Base-by-base conservation (phyloP, 2,113 vertebrate species). In the Oncorhynchus tshawytscha region DNA sequence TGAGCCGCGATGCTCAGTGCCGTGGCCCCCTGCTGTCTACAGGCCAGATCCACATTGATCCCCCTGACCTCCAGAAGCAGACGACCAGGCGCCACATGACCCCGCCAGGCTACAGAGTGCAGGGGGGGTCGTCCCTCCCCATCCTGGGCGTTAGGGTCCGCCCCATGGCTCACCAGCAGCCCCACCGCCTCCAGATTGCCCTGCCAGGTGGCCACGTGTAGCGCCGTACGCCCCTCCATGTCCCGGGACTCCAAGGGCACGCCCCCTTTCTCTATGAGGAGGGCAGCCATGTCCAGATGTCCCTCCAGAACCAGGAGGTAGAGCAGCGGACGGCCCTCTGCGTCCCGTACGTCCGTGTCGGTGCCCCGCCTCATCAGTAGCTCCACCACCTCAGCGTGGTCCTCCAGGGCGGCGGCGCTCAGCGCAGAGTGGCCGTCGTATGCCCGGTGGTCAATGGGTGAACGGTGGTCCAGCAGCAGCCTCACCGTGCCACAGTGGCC, bases 131-230 rank as follows among this genome's bases (percentile, higher is more conserved):
- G 90, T 1, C 90, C 87, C 13, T 95, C 92, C 22, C 49, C 8
- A 70, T 96, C 94, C 62, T 85, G 82, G 1, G 93, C 88, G 34
- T 95, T 94, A 25, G 92, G 84, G 25, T 94, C 90, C 0, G 93
- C 93, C 0, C 93, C 93, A 0, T 91, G 86, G 49, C 77, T 85
- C 22, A 95, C 82, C 67, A 95, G 90, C 49, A 95, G 78, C 13
- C 77, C 83, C 3, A 91, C 86, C 20, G 89, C 90, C 8, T 91
- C 92, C 20, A 85, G 59, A 65, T 80, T 79, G 12, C 95, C 95
- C 72, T 88, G 90, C 95, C 95, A 96, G 74, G 90, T 90, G 73
- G 92, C 91, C 62, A 93, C 94, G 9, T 95, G 94, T 24, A 95
- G 87, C 0, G 92, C 94, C 0, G 94, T 93, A 3, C 93, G 91